Conservation (phyloP, 2,888 invertebrate genomes). For the Crocallis elinguaria region DNA sequence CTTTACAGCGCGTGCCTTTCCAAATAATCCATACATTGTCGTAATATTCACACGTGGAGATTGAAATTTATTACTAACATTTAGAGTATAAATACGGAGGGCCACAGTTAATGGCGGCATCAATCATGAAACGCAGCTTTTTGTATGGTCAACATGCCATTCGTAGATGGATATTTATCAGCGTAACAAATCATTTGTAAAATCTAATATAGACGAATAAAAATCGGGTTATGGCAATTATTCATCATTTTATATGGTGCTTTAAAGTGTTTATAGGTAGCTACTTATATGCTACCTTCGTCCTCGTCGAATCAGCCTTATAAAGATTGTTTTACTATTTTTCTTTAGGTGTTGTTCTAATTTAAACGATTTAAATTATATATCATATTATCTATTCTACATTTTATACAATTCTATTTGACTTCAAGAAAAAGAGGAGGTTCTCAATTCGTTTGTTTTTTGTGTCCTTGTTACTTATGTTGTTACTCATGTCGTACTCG, state of each 20-base stretch:
- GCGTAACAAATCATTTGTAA: conserved; percentile 47
- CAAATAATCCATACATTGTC: conserved; percentile 39
- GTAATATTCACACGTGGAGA: conserved; percentile 26
- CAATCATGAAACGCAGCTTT: conserved; percentile 54
- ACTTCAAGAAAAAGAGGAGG: no score
- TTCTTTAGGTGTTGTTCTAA: no score
- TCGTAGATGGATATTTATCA: conserved; percentile 52
- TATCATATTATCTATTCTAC: no score
- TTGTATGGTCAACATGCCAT: conserved; percentile 46
- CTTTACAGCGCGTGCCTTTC: conserved; percentile 45
- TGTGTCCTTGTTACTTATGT: no score
- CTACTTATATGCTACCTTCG: no score
- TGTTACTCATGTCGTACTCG: no score
- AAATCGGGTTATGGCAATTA: conserved; percentile 26
- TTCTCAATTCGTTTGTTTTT: no score
- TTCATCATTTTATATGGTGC: background rate
- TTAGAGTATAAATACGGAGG: conserved; percentile 42
- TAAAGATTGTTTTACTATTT: no score
- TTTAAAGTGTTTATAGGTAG: no score
- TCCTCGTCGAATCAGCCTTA: no score
- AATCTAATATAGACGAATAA: conserved; percentile 43
- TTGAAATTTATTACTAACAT: conserved; percentile 50
- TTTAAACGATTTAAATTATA: no score
- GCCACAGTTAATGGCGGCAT: conserved; percentile 49
- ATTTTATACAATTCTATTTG: no score